These are phyloP conservation scores for Okapia johnstoni DNA, from an alignment of 2,113 vertebrate species.

Conservation along the genomic window DNA sequence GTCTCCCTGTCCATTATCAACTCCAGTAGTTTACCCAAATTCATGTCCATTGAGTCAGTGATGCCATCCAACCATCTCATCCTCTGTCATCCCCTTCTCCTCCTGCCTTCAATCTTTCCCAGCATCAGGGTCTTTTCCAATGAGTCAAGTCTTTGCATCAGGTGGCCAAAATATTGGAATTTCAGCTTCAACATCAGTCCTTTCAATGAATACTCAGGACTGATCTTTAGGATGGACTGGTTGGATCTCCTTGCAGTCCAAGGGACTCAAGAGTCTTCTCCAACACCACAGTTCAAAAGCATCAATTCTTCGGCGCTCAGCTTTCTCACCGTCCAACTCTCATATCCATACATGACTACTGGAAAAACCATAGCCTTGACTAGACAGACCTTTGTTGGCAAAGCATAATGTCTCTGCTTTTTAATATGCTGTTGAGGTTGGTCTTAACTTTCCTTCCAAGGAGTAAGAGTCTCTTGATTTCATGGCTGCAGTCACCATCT, in stretches of 20 bases:
- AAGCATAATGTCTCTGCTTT: not conserved
- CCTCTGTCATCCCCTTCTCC: not conserved
- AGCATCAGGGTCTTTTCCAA: not conserved
- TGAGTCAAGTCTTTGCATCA: accelerated
- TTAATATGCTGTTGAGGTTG: not conserved
- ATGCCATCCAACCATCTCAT: not conserved
- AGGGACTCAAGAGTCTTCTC: not conserved
- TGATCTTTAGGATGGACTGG: not conserved
- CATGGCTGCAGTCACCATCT: not conserved
- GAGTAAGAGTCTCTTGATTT: not conserved
- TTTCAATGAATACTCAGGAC: not conserved
- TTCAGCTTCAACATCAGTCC: not conserved
- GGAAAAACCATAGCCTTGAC: not conserved
- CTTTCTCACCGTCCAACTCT: not conserved
- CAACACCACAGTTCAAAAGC: not conserved
- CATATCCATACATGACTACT: not conserved
- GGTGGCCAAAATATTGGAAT: not conserved
- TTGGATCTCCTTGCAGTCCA: not conserved
- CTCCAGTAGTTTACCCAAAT: not conserved
- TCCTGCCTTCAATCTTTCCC: not conserved
- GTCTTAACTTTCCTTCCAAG: not conserved
- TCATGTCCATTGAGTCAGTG: not conserved
- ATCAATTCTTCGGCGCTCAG: not conserved
- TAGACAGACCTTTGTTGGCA: not conserved
- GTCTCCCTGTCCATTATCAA: not conserved